These are phyloP conservation scores for Oncorhynchus gorbuscha DNA, from an alignment of 2,113 vertebrate species.

Conservation along the genomic window DNA sequence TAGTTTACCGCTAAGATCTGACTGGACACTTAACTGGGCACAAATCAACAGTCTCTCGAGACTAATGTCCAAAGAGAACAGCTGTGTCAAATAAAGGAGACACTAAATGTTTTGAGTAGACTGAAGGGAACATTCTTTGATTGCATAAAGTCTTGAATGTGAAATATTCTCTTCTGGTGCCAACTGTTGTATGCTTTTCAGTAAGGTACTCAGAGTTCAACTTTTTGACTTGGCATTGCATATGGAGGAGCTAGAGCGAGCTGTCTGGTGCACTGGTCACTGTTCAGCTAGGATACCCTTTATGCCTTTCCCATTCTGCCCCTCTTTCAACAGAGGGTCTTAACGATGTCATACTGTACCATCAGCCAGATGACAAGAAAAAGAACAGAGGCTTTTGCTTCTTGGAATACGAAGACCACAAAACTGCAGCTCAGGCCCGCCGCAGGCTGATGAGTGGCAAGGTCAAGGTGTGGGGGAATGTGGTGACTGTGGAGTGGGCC, in stretches of 20 bases:
- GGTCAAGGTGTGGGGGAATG: constrained; percentile 98
- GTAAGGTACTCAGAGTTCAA: neutral
- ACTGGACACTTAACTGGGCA: constrained; percentile 36
- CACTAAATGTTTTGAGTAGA: neutral
- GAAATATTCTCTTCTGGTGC: neutral
- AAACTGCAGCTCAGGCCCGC: constrained; percentile 96
- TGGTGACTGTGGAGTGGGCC: constrained; percentile 98
- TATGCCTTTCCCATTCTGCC: neutral
- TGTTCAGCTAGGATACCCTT: neutral
- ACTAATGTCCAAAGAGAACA: neutral
- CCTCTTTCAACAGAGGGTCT: constrained; percentile 85
- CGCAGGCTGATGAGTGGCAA: constrained; percentile 98
- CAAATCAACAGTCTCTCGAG: no score
- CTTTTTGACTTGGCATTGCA: neutral
- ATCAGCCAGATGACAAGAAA: constrained; percentile 98
- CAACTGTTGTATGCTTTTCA: neutral
- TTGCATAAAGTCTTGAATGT: neutral
- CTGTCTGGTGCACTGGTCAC: neutral
- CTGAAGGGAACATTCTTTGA: neutral
- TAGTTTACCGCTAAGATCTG: constrained; percentile 71
- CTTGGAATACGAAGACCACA: constrained; percentile 98
- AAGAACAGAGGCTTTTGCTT: constrained; percentile 99
- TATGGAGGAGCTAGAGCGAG: neutral
- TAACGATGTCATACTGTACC: constrained; percentile 99
- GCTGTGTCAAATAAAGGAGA: neutral